Conservation (phyloP, 2,113 vertebrate genomes). For the Poeciliopsis occidentalis region DNA sequence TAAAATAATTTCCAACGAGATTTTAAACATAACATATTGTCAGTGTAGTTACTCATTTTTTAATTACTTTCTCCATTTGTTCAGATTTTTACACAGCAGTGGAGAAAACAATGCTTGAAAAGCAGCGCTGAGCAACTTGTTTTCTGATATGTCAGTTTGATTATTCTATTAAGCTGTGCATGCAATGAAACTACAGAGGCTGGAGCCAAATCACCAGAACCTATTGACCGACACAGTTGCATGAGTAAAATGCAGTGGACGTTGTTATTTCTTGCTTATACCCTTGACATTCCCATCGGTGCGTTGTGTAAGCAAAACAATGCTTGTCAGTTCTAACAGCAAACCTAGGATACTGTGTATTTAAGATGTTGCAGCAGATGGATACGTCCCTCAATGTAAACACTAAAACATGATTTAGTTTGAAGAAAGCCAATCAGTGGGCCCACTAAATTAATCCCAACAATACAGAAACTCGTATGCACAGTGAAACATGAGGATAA, state of each 20-base stretch:
- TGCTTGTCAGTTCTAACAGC: constrained; percentile 13
- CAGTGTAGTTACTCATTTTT: neutral
- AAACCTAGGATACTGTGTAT: constrained; percentile 26
- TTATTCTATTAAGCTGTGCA: constrained; percentile 17
- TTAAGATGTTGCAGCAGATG: constrained; percentile 29
- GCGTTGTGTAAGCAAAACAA: constrained; percentile 15
- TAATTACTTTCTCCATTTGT: neutral
- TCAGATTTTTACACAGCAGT: neutral
- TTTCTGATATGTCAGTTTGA: constrained; percentile 18
- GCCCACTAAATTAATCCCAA: constrained; percentile 56
- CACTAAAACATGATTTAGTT: constrained; percentile 46
- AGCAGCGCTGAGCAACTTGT: constrained; percentile 6
- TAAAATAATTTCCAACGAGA: neutral
- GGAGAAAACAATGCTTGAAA: constrained; percentile 8
- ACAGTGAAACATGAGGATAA: constrained; percentile 77
- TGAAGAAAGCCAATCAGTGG: constrained; percentile 43
- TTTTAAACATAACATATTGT: neutral
- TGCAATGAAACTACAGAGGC: neutral
- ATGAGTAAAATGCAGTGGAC: constrained; percentile 28
- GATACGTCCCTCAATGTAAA: constrained; percentile 33
- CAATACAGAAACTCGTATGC: constrained; percentile 43
- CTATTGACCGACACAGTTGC: neutral
- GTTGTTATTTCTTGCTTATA: constrained; percentile 6
- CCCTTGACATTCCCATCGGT: constrained; percentile 10
- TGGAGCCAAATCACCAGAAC: constrained; percentile 29